Conservation (phyloP, 2,113 vertebrate genomes). For the Gymnorhina tibicen region DNA sequence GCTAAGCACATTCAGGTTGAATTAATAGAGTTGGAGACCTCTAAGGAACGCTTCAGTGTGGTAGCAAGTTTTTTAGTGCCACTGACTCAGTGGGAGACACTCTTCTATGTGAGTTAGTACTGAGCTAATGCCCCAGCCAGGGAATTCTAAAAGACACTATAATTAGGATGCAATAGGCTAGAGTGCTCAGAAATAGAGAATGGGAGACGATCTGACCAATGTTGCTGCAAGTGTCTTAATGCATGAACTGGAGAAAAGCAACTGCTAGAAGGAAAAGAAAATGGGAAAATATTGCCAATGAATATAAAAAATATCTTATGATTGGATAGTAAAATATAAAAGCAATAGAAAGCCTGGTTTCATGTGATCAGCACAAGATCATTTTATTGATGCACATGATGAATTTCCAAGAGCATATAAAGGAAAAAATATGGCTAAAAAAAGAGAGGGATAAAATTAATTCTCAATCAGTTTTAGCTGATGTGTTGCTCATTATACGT, state of each 20-base stretch:
- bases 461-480: not conserved
- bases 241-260: not conserved
- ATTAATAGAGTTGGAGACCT: not conserved
- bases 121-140: not conserved
- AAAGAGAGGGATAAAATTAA: not conserved
- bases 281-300: not conserved
- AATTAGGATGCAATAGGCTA: not conserved
- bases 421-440: not conserved
- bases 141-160: not conserved
- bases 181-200: not conserved
- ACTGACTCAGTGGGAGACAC: not conserved
- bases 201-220: not conserved
- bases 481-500: not conserved
- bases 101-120: not conserved
- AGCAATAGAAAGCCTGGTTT: not conserved
- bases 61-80: slow-evolving; percentile 12
- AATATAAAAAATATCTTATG: not conserved
- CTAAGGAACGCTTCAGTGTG: slow-evolving; percentile 1
- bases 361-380: not conserved
- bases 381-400: not conserved
- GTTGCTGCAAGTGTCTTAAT: not conserved
- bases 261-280: not conserved
- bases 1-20: not conserved
- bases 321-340: not conserved
- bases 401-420: not conserved